Evolutionary conservation across 2,113 vertebrate genomes (phyloP).

Genomic region (Alligator sinensis): DNA sequence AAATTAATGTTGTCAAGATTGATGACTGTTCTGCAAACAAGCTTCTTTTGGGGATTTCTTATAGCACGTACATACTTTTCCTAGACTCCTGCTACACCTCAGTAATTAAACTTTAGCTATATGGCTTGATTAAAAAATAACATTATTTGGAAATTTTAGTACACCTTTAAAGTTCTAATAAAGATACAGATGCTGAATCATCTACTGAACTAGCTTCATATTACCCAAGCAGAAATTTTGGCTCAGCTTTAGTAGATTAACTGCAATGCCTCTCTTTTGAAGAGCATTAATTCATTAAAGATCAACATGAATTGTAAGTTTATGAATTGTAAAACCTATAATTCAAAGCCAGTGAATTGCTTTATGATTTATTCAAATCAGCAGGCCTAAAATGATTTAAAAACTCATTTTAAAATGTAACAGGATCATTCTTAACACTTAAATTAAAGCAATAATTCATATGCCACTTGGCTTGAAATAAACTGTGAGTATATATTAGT

Average conservation of each 20-base stretch:
- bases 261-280: not conserved
- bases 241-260: not conserved
- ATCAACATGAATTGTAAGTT: not conserved
- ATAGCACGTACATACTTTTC: not conserved
- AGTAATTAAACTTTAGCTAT: not conserved
- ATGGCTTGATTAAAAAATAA: not conserved
- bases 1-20: not conserved
- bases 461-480: not conserved
- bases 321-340: slow-evolving; percentile 1
- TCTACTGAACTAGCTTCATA: not conserved
- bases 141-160: not conserved
- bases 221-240: not conserved
- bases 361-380: slow-evolving; percentile 8
- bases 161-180: not conserved
- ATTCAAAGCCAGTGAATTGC: not conserved
- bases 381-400: not conserved
- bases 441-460: slow-evolving; percentile 16
- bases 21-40: not conserved
- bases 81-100: not conserved
- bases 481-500: not conserved
- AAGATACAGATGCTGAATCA: not conserved
- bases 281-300: slow-evolving; percentile 12
- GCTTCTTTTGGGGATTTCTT: not conserved
- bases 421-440: slow-evolving; percentile 28
- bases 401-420: slow-evolving; percentile 4